Conservation (phyloP, 2,113 vertebrate genomes). For the Arvicanthis niloticus region DNA sequence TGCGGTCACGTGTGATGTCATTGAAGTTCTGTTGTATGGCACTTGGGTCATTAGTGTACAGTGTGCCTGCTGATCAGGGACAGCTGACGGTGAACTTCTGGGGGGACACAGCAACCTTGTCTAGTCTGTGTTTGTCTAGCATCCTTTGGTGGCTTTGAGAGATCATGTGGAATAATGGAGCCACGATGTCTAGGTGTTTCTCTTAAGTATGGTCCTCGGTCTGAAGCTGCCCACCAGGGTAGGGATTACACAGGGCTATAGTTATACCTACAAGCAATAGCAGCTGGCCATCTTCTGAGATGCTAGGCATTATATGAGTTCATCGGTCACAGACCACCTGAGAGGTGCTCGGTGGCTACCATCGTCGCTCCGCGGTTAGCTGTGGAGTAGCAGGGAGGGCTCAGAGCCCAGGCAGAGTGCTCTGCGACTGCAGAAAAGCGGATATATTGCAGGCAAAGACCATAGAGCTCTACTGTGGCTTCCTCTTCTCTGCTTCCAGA, state of each 20-base stretch:
- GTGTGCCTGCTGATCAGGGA: no score
- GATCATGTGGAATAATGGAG: neutral
- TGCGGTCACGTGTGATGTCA: neutral
- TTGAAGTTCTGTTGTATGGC: neutral
- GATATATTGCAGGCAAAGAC: neutral
- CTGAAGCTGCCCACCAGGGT: neutral
- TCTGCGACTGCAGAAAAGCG: neutral
- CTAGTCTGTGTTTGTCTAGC: neutral
- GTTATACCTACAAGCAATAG: neutral
- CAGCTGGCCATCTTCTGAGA: neutral
- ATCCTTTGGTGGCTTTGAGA: neutral
- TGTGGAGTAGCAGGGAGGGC: neutral
- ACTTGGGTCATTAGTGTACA: neutral
- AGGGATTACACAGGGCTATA: neutral
- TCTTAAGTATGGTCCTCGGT: neutral
- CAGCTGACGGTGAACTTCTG: neutral
- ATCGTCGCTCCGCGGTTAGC: no score
- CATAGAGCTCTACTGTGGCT: accelerated
- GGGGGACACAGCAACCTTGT: neutral
- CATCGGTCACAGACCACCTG: neutral
- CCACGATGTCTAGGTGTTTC: neutral
- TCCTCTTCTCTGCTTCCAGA: neutral
- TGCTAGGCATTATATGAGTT: neutral
- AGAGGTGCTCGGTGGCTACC: accelerated
- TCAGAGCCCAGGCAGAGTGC: neutral